Evolutionary conservation across 2,113 vertebrate species (phyloP), one percentile per base, ranked within the genome.

Genomic region (Engystomops pustulosus): DNA sequence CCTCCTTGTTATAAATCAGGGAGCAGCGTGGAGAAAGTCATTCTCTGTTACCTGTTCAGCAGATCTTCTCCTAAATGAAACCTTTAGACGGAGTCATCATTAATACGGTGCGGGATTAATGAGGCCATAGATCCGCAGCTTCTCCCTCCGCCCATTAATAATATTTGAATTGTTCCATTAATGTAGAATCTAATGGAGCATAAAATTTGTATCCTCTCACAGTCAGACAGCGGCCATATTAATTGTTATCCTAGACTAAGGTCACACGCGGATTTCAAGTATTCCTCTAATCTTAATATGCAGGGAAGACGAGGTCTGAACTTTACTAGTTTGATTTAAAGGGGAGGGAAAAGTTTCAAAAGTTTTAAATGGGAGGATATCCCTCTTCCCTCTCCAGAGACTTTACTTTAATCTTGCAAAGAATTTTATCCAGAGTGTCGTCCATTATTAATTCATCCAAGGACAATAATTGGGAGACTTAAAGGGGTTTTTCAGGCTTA

Each of bases 191-290:
- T 82, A 82, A 84, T 84, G 71, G 68, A 67, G 81, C 81, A 53
- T 84, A 65, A 76, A 84, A 84, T 84, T 76, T 76, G 53, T 68
- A 41, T 67, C 81, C 58, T 84, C 71, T 84, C 41, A 44, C 41
- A 84, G 58, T 84, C 58, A 10, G 71, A 84, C 81, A 77, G 81
- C 51, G 49, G 2, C 23, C 58, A 76, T 84, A 84, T 84, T 84
- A 84, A 84, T 83, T 83, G 71, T 67, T 67, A 83, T 51, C 71
- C 81, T n/a, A 49, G 72, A 83, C 71, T 51, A 65, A 84, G 71
- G 72, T 84, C 71, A 84, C 23, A 58, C 67, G 27, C n/a, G 44
- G 53, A 38, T 76, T 51, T 68, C 12, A 76, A 36, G 58, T n/a
- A 76, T 68, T 83, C 14, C 72, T 12, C 25, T 20, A 25, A 77